Evolutionary conservation across 2,113 vertebrate genomes (phyloP), one percentile per base, ranked within the genome.

Genomic region (Pedetes capensis): DNA sequence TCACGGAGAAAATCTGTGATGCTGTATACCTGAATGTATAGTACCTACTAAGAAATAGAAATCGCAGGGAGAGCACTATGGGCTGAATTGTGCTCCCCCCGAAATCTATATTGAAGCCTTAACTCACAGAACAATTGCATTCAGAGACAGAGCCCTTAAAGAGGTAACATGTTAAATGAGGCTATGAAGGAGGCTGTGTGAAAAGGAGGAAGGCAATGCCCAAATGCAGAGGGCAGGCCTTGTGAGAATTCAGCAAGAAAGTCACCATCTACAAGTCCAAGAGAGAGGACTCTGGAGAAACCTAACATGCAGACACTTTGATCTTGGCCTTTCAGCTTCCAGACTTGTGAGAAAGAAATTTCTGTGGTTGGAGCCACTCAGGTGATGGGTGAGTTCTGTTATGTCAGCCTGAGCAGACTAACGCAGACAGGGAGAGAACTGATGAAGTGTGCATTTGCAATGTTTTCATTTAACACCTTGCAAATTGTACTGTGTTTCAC

Each of bases 231-330:
- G 34, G 59, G 44, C 47, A 69, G 64, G 3, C 12, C 16, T 34
- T 2, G 0, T 18, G 20, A 53, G 53, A 17, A 37, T 10, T 34
- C 14, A 61, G 16, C 0, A 39, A 81, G 4, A 42, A 87, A 64
- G 37, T 7, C 0, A 32, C 3, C 20, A 8, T 37, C 3, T 23
- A 39, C 14, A 22, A 84, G 11, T n/a, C n/a, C 66, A 59, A 2
- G 5, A n/a, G 9, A 49, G 17, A 63, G 9, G 14, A n/a, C 14
- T 34, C 10, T 11, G 32, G 42, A 91, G 5, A 51, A 92, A 76
- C 11, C 32, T 47, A 74, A 39, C 23, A 29, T 25, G 34, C n/a
- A 4, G 29, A 20, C 32, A 63, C 27, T 17, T 34, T 80, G 49
- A 59, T n/a, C 64, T 74, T 69, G 37, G n/a, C 47, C 32, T 37